Evolutionary conservation across 2,888 invertebrate species (phyloP), one percentile per base, ranked within the genome.

Genomic region (Kryphioiulus occultus): DNA sequence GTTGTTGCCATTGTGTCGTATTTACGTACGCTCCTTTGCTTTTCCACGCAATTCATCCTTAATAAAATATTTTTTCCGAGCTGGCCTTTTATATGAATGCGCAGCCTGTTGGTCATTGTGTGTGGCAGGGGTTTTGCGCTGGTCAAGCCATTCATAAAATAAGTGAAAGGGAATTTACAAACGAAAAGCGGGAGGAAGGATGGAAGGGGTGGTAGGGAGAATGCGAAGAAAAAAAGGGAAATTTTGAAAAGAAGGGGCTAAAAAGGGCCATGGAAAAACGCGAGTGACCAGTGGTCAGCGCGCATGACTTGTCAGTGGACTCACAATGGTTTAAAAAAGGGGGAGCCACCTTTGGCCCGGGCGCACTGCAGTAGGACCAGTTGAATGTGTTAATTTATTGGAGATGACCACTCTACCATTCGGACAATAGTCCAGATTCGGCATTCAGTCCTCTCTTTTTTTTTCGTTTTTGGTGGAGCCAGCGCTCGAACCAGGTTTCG

Each of bases 251-350:
- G 30, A 30, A 86, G 53, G 47, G 32, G 47, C 32, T 30, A n/a
- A 47, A 86, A 86, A 47, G 53, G 47, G 86, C 17, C 47, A 22
- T 17, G 22, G 53, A 32, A 47, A 85, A 85, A 85, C 22, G n/a
- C 19, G 42, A 86, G 30, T 87, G 87, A 87, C 87, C 87, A 87
- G 87, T 87, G 87, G 87, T 83, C 87, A 87, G 87, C 83, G 35
- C 83, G 87, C 87, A 87, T 87, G 87, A 83, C 82, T 87, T 87
- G 83, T 42, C 86, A 86, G 68, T 59, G 32, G 19, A 44, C 17
- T 83, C 42, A 87, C 87, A 87, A 87, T 87, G 42, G 83, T 83
- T 47, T 87, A 87, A 87, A 87, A 87, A 87, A 87, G 87, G 78
- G 68, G 59, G 47, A 83, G 47, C 82, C 87, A 68, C 83, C 68